Evolutionary conservation across 2,113 vertebrate species (phyloP), one percentile per base, ranked within the genome.

Genomic region (Noturus placidus): DNA sequence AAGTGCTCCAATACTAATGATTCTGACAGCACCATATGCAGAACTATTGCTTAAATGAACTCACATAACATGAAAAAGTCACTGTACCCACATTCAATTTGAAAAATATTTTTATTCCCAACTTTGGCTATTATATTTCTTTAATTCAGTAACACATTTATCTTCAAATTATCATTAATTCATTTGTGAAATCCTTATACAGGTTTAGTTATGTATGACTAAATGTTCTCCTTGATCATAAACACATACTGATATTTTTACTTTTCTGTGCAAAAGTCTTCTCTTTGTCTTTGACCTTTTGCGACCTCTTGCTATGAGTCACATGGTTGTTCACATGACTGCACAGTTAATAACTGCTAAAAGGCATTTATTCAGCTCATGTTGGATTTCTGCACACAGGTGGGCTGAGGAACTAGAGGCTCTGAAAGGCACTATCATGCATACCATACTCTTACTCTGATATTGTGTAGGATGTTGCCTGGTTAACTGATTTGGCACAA

Each of bases 311-410:
- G 50, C 38, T 67, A 17, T 77, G 57, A 63, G 80, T 83, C 81
- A 83, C 80, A 87, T 87, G 70, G 59, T 61, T 19, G 63, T 56
- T 42, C 86, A 87, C 86, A 87, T 87, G 86, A 87, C 69, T 87
- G 57, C 70, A 27, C 86, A 76, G 70, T 52, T 52, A 83, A n/a
- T 74, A 70, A 82, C 33, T 83, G 70, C 70, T 59, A 78, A 83
- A 77, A 63, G n/a, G 38, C 79, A 74, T 83, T 83, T 83, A 83
- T 57, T 42, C 42, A 82, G 79, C 79, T 76, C 54, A 82, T 20
- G 25, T 19, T 70, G 86, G 38, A 59, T 50, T 33, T 82, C 46
- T 35, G 76, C 13, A 67, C 42, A 54, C 50, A 54, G 61, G 52
- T 87, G 79, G 27, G 76, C 30, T 65, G 56, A 84, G 67, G 30